These are phyloP conservation scores for Chloroceryle inda DNA, from an alignment of 2,797 vertebrate species.

Conservation along the genomic window DNA sequence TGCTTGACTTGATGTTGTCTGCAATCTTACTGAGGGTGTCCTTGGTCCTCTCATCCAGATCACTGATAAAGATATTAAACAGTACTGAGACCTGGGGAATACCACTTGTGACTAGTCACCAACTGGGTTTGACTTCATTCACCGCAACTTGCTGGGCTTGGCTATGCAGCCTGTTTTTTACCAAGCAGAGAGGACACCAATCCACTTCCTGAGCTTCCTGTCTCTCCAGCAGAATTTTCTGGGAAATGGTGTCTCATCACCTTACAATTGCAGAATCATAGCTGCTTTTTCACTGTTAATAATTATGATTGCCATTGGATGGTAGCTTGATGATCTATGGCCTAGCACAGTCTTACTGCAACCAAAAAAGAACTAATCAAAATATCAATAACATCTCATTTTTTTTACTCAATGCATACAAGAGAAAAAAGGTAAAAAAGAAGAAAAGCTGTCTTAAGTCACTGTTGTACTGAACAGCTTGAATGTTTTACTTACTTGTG, in stretches of 20 bases:
- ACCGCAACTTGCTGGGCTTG: too few relatives aligned
- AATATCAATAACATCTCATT: background rate
- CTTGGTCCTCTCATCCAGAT: too few relatives aligned
- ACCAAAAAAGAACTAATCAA: background rate
- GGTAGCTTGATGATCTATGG: background rate
- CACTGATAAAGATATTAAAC: too few relatives aligned
- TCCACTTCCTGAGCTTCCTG: too few relatives aligned
- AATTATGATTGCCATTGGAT: background rate
- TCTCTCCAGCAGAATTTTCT: too few relatives aligned
- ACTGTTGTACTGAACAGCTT: background rate
- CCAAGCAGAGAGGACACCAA: too few relatives aligned
- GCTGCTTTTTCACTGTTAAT: background rate
- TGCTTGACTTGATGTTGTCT: too few relatives aligned
- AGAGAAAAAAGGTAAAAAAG: background rate
- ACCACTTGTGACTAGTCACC: too few relatives aligned
- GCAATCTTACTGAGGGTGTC: too few relatives aligned
- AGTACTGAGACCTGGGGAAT: too few relatives aligned
- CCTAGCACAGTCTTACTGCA: background rate
- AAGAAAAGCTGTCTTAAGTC: background rate
- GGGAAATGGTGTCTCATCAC: background rate
- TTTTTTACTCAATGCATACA: background rate
- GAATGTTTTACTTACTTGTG: background rate
- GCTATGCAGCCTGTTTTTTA: too few relatives aligned
- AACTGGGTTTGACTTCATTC: too few relatives aligned
- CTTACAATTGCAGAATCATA: background rate